A percentile compares a stretch with the other conserved stretches of the same genome.
phyloP scores from a whole-genome alignment of 2,113 vertebrate genomes.

The Bambusicola thoracicus region DNA sequence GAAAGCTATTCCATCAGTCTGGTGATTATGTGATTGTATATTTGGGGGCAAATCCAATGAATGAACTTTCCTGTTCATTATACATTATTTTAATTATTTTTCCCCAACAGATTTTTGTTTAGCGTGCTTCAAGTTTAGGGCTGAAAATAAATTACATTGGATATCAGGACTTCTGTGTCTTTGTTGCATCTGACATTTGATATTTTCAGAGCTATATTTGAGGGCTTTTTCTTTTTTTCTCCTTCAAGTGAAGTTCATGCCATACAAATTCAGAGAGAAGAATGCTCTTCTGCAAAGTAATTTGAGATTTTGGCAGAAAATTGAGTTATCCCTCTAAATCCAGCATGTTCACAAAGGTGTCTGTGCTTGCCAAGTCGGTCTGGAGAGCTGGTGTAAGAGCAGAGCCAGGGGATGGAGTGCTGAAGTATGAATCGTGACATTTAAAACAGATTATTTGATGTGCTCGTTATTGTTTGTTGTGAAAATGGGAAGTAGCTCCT shows the following conservation, averaged over 20 bases:
- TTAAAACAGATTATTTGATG: constrained; percentile 4
- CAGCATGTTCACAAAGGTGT: background rate
- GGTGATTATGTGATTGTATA: background rate
- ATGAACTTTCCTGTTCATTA: background rate
- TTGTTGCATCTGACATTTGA: background rate
- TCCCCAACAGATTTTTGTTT: background rate
- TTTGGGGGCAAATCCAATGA: background rate
- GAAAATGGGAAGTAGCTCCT: constrained; percentile 17
- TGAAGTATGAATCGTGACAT: constrained; percentile 2
- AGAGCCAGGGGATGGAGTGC: background rate
- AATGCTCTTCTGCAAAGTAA: background rate
- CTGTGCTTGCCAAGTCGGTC: background rate
- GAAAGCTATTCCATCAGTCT: background rate
- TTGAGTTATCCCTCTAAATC: background rate
- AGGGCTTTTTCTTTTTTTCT: background rate
- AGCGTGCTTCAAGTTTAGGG: background rate
- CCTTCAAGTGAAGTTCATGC: background rate
- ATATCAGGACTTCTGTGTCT: background rate
- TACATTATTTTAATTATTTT: background rate
- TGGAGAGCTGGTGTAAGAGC: background rate
- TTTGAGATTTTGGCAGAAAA: background rate
- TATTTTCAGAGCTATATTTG: background rate
- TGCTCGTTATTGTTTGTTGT: background rate
- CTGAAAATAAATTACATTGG: background rate
- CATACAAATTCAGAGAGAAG: background rate